phyloP scores from a whole-genome alignment of 2,797 vertebrate species.

The Scarus forsteni region DNA sequence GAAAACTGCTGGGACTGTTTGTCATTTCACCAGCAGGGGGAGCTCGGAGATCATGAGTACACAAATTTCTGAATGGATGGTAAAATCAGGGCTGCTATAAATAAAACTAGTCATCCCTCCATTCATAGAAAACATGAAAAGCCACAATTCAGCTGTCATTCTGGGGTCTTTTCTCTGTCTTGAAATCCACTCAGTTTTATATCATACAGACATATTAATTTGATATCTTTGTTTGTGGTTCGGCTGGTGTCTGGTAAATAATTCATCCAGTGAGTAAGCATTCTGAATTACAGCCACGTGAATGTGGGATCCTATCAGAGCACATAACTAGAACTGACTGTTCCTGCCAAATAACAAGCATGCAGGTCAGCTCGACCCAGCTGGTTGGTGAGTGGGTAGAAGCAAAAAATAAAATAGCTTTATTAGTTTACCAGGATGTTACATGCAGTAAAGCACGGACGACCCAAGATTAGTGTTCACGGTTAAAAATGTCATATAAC shows the following conservation, averaged over 20 bases:
- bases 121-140: neutral
- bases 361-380: conserved; percentile 72
- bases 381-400: conserved; percentile 46
- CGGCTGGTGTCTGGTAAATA: conserved; percentile 59
- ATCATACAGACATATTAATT: conserved; percentile 2
- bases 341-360: conserved; percentile 68
- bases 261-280: conserved; percentile 67
- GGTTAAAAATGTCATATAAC: conserved; percentile 9
- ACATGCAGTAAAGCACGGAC: neutral
- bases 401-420: conserved; percentile 54
- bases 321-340: conserved; percentile 66
- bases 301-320: conserved; percentile 61
- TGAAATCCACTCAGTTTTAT: neutral
- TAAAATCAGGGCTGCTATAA: neutral
- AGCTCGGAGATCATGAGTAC: conserved; percentile 4
- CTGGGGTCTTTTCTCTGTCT: neutral
- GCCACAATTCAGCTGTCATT: neutral
- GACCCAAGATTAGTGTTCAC: neutral
- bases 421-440: conserved; percentile 40
- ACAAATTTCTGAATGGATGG: neutral
- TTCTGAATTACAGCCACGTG: conserved; percentile 54
- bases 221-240: conserved; percentile 8
- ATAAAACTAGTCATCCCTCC: neutral
- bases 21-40: conserved; percentile 56
- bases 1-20: neutral